A percentile compares a stretch with the other conserved stretches of the same genome.
phyloP scores from a whole-genome alignment of 2,888 invertebrate species.

The Oscheius myriophilus region DNA sequence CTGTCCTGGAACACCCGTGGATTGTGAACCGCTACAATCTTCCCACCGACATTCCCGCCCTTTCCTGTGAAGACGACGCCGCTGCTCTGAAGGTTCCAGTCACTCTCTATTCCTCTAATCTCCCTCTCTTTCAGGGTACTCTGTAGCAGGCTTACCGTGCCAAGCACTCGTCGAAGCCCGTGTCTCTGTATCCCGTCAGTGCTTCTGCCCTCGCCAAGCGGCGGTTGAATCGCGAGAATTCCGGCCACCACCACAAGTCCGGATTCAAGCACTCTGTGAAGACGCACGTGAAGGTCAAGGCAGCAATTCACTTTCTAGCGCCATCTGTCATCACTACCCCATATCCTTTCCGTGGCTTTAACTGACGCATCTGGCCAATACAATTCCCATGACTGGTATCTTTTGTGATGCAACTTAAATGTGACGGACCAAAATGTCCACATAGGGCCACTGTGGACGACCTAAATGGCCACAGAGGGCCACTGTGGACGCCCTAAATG shows the following conservation, averaged over 20 bases:
- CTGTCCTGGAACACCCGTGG: slow-evolving; percentile 88
- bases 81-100: slow-evolving; percentile 70
- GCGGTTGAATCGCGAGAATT: slow-evolving; percentile 72
- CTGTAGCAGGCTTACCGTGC: slow-evolving; percentile 82
- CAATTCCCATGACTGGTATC: no score
- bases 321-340: no score
- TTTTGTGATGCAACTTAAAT: no score
- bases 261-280: not conserved
- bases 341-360: no score
- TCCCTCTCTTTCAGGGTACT: slow-evolving; percentile 76
- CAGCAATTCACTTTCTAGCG: no score
- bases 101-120: not conserved
- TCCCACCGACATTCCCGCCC: slow-evolving; percentile 72
- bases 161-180: slow-evolving; percentile 79
- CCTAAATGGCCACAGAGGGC: no score
- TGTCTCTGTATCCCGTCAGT: slow-evolving; percentile 76
- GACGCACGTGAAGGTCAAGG: no score
- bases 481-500: no score
- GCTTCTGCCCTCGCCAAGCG: slow-evolving; percentile 92
- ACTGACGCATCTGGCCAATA: no score
- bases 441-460: no score
- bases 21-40: slow-evolving; percentile 78
- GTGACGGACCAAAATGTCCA: no score
- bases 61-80: slow-evolving; percentile 73
- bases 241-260: not conserved